Conservation (phyloP, 35 echinoderm and acorn worm genomes). For the Ophiothrix spiculata region DNA sequence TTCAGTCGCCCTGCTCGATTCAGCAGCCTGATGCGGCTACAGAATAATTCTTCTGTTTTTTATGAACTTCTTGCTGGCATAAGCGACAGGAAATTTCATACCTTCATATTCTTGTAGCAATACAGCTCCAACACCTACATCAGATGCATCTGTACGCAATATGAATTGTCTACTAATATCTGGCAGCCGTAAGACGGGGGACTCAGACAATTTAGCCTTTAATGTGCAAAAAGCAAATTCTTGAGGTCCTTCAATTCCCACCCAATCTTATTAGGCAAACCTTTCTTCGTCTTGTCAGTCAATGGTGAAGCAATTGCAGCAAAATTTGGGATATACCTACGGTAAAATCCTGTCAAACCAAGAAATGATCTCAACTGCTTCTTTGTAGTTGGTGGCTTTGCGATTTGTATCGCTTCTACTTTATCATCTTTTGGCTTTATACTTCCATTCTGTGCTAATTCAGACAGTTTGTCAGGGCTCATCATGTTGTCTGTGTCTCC, state of each 20-base stretch:
- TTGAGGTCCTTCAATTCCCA: conserved; percentile 20
- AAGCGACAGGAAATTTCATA: conserved; percentile 20
- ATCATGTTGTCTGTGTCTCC: too few relatives aligned
- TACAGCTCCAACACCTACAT: conserved; percentile 17
- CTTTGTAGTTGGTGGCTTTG: conserved; percentile 31
- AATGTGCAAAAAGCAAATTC: conserved; percentile 44
- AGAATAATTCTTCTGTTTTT: conserved; percentile 17
- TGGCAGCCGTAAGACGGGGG: conserved; percentile 42
- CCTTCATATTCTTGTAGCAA: neutral
- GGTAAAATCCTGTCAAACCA: conserved; percentile 11
- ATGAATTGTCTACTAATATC: conserved; percentile 35
- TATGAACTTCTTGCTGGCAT: conserved; percentile 26
- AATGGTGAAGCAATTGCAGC: conserved; percentile 30
- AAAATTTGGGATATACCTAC: conserved; percentile 38
- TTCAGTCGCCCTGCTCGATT: too few relatives aligned
- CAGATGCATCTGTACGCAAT: conserved; percentile 29
- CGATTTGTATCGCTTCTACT: conserved; percentile 33
- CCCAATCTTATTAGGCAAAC: conserved; percentile 11
- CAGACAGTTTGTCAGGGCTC: too few relatives aligned
- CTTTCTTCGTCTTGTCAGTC: conserved; percentile 30
- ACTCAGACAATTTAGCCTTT: conserved; percentile 5
- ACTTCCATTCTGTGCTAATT: too few relatives aligned
- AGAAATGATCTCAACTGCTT: conserved; percentile 50
- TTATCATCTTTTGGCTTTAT: conserved; percentile 34
- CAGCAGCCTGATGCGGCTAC: too few relatives aligned